These are phyloP conservation scores for Proteles cristata DNA, from an alignment of 2,113 vertebrate species.

Conservation along the genomic window DNA sequence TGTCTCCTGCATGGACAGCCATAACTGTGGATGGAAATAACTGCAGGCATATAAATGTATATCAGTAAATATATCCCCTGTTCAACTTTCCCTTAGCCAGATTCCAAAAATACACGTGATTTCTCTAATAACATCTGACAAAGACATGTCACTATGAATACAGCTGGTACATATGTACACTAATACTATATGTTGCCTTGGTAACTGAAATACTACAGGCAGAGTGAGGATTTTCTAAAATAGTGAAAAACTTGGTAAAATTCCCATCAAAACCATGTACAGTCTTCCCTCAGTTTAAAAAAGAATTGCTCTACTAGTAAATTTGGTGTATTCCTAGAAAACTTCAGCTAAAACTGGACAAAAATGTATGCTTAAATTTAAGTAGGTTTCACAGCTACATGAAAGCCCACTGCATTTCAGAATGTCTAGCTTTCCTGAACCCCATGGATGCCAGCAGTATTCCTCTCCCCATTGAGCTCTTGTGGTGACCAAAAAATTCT, in stretches of 20 bases:
- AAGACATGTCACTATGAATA: neutral
- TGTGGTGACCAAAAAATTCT: neutral
- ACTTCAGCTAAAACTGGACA: neutral
- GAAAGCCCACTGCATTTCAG: neutral
- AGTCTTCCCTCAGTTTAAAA: neutral
- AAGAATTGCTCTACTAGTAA: neutral
- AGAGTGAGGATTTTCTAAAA: slow-evolving; percentile 37
- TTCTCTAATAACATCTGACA: neutral
- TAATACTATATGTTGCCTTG: neutral
- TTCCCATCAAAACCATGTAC: neutral
- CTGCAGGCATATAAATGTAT: neutral
- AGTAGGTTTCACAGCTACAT: neutral
- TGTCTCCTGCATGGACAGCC: neutral
- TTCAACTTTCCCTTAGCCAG: neutral
- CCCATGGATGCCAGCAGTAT: too few relatives aligned
- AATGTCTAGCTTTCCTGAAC: neutral
- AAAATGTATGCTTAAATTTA: neutral
- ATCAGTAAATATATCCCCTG: neutral
- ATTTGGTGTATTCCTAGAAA: neutral
- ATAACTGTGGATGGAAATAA: neutral
- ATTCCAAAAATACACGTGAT: neutral
- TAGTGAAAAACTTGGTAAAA: slow-evolving; percentile 1
- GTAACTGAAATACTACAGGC: neutral
- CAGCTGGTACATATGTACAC: neutral
- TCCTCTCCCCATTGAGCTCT: neutral